Evolutionary conservation across 2,797 vertebrate genomes (phyloP).

Genomic region (Schizothorax lantsangensis): DNA sequence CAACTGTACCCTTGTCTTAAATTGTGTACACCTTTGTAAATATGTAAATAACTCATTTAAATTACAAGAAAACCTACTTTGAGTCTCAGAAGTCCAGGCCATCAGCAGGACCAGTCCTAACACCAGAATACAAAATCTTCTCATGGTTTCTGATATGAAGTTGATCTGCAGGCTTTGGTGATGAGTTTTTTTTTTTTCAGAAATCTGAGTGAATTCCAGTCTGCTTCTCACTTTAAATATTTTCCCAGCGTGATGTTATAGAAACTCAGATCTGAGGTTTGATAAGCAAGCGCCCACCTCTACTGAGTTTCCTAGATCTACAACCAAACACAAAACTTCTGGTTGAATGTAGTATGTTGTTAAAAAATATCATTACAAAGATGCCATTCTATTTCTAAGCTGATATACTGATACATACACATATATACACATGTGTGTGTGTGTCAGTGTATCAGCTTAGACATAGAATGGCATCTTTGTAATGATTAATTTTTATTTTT

Average conservation of each 20-base stretch:
- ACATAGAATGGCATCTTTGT: too few species aligned
- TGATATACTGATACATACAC: too few species aligned
- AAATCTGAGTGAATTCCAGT: not conserved
- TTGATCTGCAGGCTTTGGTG: not conserved
- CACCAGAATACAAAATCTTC: slow-evolving; percentile 44
- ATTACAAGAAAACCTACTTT: slow-evolving; percentile 56
- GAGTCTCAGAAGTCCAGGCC: slow-evolving; percentile 30
- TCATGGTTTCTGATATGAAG: slow-evolving; percentile 53
- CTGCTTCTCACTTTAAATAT: not conserved
- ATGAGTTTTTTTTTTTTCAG: not conserved
- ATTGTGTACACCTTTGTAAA: slow-evolving; percentile 1
- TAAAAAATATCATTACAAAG: not conserved
- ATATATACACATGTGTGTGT: too few species aligned
- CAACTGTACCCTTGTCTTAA: not conserved
- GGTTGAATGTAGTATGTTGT: not conserved
- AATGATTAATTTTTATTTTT: too few species aligned
- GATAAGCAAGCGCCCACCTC: not conserved
- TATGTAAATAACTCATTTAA: not conserved
- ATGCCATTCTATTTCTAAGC: not conserved
- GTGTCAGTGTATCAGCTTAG: too few species aligned
- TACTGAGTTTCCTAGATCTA: not conserved
- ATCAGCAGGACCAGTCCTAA: slow-evolving; percentile 58
- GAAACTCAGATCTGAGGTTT: slow-evolving; percentile 7
- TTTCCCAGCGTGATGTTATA: not conserved
- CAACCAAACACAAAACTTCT: not conserved